A percentile compares a stretch with the other conserved stretches of the same genome.
These are phyloP conservation scores for Cydia fagiglandana DNA, from an alignment of 1,140 invertebrate species.

Conservation along the genomic window DNA sequence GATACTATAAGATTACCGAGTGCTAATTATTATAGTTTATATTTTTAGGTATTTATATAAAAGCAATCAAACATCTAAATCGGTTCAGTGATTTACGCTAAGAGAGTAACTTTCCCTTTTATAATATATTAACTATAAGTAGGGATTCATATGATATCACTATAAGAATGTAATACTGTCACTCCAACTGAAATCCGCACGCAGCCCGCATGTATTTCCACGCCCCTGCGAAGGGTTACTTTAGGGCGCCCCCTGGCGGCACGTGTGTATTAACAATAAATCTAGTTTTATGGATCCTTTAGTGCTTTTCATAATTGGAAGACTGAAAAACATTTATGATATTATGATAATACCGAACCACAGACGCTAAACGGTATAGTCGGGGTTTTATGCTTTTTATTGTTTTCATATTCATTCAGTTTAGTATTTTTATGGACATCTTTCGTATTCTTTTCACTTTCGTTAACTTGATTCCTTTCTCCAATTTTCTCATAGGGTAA, in stretches of 20 bases:
- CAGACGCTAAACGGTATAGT: conserved; percentile 6
- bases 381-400: not conserved
- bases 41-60: too few species aligned
- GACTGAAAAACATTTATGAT: conserved; percentile 3
- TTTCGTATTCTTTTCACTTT: too few species aligned
- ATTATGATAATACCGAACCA: conserved; percentile 1
- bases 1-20: too few species aligned
- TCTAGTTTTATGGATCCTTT: conserved; percentile 27
- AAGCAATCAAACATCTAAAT: too few species aligned
- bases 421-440: too few species aligned
- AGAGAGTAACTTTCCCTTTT: too few species aligned
- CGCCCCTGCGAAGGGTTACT: conserved; percentile 2
- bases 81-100: too few species aligned
- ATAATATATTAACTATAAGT: too few species aligned
- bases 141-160: not conserved
- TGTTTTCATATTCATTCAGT: not conserved
- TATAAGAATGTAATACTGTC: not conserved
- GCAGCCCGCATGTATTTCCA: conserved; percentile 4
- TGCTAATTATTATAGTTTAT: too few species aligned
- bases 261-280: conserved; percentile 30
- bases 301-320: conserved; percentile 25
- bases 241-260: conserved; percentile 4
- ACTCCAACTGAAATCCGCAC: not conserved
- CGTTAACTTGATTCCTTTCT: too few species aligned
- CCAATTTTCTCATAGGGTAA: too few species aligned